Evolutionary conservation across 2,797 vertebrate genomes (phyloP), one percentile per base, ranked within the genome.

Genomic region (Graptemys geographica): DNA sequence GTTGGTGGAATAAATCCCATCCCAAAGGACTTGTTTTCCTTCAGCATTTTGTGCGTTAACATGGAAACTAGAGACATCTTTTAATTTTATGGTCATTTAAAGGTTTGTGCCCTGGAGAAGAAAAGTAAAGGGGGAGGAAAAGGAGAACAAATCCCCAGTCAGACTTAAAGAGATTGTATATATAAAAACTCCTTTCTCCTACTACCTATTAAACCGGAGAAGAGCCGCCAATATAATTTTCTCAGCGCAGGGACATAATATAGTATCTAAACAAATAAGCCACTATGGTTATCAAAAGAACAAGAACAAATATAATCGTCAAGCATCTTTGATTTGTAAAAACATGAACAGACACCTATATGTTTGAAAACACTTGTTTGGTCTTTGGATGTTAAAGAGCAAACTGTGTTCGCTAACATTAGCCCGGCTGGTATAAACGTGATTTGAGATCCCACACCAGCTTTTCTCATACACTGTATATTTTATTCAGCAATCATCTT

Each of bases 1-100:
- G 79, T 80, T 25, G 84, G 93, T 56, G 52, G 23, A 87, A 84
- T 84, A 83, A 86, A 92, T 85, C 86, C 82, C 69, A 59, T 37
- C 31, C 27, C 19, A 27, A 81, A 56, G 8, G 78, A 51, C 2
- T 8, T 33, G 52, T 41, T 81, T 49, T 31, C 33, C 76, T n/a
- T 78, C 33, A 37, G 57, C 41, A 37, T 56, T 47, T 4, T 31
- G 28, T 7, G 27, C 25, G 18, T 28, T 12, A 51, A 41, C 28
- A 28, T 23, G 15, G 82, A 84, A n/a, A 72, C 69, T 23, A 25
- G 21, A 37, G n/a, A 10, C 56, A 7, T n/a, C 74, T 21, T 21
- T 47, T 23, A 31, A 37, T 21, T 18, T 37, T 21, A 5, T 37
- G 74, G 31, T 8, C 33, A 44, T 44, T 44, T 44, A 41, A 44